Evolutionary conservation across 2,888 invertebrate genomes (phyloP), one percentile per base, ranked within the genome.

Genomic region (Lithophane semibrunnea): DNA sequence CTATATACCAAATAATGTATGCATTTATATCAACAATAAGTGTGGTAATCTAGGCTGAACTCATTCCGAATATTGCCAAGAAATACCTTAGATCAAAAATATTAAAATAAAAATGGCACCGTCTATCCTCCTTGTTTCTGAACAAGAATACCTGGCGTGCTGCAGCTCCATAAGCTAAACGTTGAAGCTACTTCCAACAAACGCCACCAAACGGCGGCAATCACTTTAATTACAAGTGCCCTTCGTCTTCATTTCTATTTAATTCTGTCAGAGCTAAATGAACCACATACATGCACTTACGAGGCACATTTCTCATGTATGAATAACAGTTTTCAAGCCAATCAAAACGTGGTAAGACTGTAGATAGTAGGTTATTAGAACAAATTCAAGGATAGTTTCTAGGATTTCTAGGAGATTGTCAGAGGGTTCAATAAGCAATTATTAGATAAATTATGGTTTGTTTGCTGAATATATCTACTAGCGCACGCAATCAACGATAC

Each of bases 281-380:
- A 37, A 29, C 7, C 49, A 49, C 54, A n/a, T n/a, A 13, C 2
- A 21, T 44, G 65, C 71, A 60, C 73, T 29, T 29, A 54, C 44
- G 29, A 52, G 37, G 56, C 47, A 67, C 44, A 9, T 9, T 29
- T 18, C n/a, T 24, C 2, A 21, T 71, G 5, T 9, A 29, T 44
- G 37, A 37, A 24, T 7, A n/a, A 52, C 12, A 60, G 54, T 18
- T 74, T 37, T 13, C 56, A 68, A 69, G 49, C 56, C 64, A 29
- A 65, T 61, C 24, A 9, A 58, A 58, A 21, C 44, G n/a, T 13
- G 63, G 64, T 65, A 69, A 82, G 68, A 82, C 79, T 82, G 79
- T 24, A 21, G n/a, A 42, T 16, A 8, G 3, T 64, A 77, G 63
- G 54, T 58, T 56, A 73, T 60, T 64, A 3, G 58, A 54, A 18